Conservation (phyloP, 92 coral and sea anemone genomes). For the Epizoanthus ramosus region DNA sequence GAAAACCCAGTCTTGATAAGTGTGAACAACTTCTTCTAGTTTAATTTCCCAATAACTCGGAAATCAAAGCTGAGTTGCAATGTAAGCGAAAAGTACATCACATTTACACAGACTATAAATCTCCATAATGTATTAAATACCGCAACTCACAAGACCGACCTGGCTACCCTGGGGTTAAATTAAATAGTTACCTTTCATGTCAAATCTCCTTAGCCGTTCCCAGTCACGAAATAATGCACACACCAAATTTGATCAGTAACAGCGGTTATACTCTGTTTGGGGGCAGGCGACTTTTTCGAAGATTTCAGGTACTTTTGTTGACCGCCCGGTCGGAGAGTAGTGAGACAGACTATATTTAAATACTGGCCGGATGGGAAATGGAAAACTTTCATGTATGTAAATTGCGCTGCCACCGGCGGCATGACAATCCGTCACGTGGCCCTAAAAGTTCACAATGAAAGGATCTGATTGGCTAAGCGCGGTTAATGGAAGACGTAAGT, state of each 20-base stretch:
- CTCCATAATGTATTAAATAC: slow-evolving; percentile 12
- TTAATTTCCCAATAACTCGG: neutral
- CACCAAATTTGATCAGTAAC: neutral
- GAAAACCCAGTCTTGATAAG: neutral
- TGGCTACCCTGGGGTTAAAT: slow-evolving; percentile 1
- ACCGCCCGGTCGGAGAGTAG: neutral
- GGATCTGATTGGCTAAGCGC: neutral
- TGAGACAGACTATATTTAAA: slow-evolving; percentile 6
- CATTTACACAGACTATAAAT: neutral
- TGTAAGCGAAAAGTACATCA: slow-evolving; percentile 1
- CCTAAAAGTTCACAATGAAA: neutral
- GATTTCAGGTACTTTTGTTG: slow-evolving; percentile 23
- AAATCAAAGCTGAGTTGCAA: neutral
- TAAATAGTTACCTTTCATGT: slow-evolving; percentile 20
- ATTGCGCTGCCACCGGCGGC: neutral
- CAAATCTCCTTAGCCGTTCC: neutral
- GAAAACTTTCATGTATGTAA: slow-evolving; percentile 24
- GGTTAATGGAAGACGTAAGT: neutral
- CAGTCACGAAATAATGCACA: neutral
- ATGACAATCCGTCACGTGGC: neutral
- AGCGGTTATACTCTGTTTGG: neutral
- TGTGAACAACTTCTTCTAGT: neutral
- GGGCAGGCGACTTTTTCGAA: slow-evolving; percentile 1
- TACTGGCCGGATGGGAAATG: slow-evolving; percentile 6
- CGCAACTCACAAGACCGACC: slow-evolving; percentile 1